Base-by-base conservation (phyloP, 2,113 vertebrate genomes). In the Balaeniceps rex region DNA sequence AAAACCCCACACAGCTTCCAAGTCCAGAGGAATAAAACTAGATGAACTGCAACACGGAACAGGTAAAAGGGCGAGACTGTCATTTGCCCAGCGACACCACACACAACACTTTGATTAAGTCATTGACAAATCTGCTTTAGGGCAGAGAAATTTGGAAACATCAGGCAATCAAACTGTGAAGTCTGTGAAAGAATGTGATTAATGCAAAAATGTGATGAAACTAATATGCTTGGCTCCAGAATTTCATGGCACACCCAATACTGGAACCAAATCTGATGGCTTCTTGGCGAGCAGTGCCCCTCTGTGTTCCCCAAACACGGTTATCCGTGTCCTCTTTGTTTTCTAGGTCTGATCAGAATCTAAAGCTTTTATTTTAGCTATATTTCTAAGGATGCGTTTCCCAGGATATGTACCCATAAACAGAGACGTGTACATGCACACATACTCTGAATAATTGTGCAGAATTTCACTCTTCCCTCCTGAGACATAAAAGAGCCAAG, bases 141-240 rank as follows among this genome's bases (percentile, higher is more conserved):
- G 97, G 97, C 96, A 97, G 91, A 88, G 94, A 89, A 95, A 97
- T 96, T 94, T 95, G 96, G 97, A 97, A 98, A 96, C 95, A 89
- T 96, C 96, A 76, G 96, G 97, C 96, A 95, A 93, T 96, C 98
- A 96, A 97, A 97, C 97, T 96, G 97, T 96, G 97, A 97, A 92
- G 96, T 66, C 97, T 97, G 95, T 90, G 96, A 95, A 98, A 97
- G 96, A 96, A 96, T 40, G 93, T 95, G 97, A 98, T 97, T 97
- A 96, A 97, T 97, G 94, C 94, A 97, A 85, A 95, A 97, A 96
- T 58, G 95, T 65, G 94, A 97, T 54, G 93, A 83, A 96, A 96
- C 94, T 86, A 94, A 98, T 85, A 95, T 52, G 87, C 61, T 94
- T 97, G 97, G 97, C 97, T 97, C 51, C 74, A 21, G 94, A 34